Base-by-base conservation (phyloP, 2,797 vertebrate species). In the Brachymystax lenok region DNA sequence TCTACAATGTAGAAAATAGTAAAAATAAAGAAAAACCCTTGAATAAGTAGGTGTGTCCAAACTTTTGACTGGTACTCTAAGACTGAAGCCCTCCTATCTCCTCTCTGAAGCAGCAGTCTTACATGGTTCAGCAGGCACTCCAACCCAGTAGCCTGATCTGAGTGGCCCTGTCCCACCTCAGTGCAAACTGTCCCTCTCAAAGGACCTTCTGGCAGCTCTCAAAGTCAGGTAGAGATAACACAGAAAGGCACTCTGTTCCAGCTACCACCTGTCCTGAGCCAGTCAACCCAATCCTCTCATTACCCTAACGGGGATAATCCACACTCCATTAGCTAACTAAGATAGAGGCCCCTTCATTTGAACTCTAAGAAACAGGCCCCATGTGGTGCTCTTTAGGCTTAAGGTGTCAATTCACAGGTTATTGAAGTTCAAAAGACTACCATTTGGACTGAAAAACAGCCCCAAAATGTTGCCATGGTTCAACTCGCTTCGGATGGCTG, bases 391-490 rank as follows among this genome's bases (percentile, higher is more conserved):
- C 40, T 46, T 46, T 46, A 46, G 40, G 40, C 40, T 56, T 74
- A 10, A 17, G 70, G 51, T 77, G 72, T 8, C 28, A 77, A 75
- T 82, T 75, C 82, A 71, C 69, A 5, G 7, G 80, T 77, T 83
- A 83, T 82, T 90, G 90, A 91, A 92, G 88, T 90, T 93, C 89
- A 91, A 92, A 92, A 92, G 82, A 73, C 82, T 74, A 82, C 78
- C 84, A 87, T 91, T 78, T 88, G 88, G 90, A 81, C 86, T 85
- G 88, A 89, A 91, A 91, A 91, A 92, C 89, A 80, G 87, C 84
- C 40, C 40, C 40, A 46, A 12, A 46, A 46, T 12, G 2, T 12
- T 46, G 40, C 40, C 40, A 46, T 46, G 10, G 40, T 46, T 46
- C 40, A 46, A 46, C 21, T 61, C 2, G 16, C 21, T 61, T 61